phyloP scores from a whole-genome alignment of 2,113 vertebrate species.

The Oncorhynchus nerka region DNA sequence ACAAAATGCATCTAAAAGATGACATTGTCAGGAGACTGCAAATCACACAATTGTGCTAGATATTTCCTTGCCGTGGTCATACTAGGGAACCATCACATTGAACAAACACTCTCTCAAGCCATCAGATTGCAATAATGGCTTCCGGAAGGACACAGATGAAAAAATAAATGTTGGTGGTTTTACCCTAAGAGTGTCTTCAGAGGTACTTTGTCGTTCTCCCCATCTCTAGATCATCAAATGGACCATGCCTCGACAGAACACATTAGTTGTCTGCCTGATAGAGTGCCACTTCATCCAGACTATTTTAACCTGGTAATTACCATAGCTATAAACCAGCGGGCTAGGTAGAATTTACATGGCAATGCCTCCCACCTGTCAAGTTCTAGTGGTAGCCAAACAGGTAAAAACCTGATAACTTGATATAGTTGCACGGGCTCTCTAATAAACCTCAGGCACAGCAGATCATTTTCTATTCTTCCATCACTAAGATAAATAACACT shows the following conservation, averaged over 20 bases:
- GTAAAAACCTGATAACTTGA: neutral
- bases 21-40: constrained; percentile 2
- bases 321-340: too few relatives aligned
- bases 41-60: neutral
- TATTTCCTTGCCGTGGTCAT: too few relatives aligned
- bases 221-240: neutral
- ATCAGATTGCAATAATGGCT: neutral
- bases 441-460: neutral
- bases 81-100: too few relatives aligned
- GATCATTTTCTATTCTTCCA: neutral
- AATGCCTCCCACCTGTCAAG: neutral
- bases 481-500: neutral
- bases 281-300: neutral
- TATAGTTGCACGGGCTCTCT: neutral
- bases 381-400: neutral
- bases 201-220: neutral
- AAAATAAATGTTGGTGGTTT: neutral
- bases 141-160: neutral
- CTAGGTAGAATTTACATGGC: too few relatives aligned
- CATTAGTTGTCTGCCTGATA: neutral
- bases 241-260: neutral
- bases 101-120: neutral
- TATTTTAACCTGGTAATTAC: neutral
- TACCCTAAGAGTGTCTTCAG: neutral
- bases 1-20: neutral